A percentile compares a stretch with the other conserved stretches of the same genome.
phyloP scores from a whole-genome alignment of 2,797 vertebrate species.

The Chelmon rostratus region DNA sequence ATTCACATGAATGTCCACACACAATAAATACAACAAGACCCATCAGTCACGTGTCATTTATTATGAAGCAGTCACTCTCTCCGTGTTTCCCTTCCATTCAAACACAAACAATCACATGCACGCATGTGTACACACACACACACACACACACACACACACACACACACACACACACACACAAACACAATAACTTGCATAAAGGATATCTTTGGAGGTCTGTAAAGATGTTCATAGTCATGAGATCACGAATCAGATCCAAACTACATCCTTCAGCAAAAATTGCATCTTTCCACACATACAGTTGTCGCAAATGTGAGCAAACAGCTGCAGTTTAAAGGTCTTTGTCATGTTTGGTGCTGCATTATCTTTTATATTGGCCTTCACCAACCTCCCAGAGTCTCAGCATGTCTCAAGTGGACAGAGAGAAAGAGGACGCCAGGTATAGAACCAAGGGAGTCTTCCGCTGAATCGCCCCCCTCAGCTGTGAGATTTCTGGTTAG shows the following conservation, averaged over 20 bases:
- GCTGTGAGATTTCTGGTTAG: constrained; percentile 50
- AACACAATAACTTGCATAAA: too few species aligned
- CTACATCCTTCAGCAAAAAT: not conserved
- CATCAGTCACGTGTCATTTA: not conserved
- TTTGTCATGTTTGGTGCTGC: not conserved
- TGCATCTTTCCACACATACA: not conserved
- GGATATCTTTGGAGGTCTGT: not conserved
- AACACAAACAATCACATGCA: constrained; percentile 1
- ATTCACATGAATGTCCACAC: not conserved
- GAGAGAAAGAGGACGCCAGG: constrained; percentile 8
- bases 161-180: not conserved
- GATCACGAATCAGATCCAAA: not conserved
- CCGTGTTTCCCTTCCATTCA: not conserved
- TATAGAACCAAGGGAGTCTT: constrained; percentile 29
- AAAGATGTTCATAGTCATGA: not conserved
- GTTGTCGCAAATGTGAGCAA: not conserved
- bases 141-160: constrained; percentile 9
- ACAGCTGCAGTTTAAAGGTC: constrained; percentile 23
- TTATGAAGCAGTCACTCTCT: constrained; percentile 5
- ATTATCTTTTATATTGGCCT: constrained; percentile 7
- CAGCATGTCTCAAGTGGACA: not conserved
- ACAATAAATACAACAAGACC: constrained; percentile 8
- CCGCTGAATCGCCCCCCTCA: constrained; percentile 9
- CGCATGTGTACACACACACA: constrained; percentile 7
- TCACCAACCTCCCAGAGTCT: constrained; percentile 1